Evolutionary conservation across 2,113 vertebrate genomes (phyloP).

Genomic region (Ailuropoda melanoleuca): DNA sequence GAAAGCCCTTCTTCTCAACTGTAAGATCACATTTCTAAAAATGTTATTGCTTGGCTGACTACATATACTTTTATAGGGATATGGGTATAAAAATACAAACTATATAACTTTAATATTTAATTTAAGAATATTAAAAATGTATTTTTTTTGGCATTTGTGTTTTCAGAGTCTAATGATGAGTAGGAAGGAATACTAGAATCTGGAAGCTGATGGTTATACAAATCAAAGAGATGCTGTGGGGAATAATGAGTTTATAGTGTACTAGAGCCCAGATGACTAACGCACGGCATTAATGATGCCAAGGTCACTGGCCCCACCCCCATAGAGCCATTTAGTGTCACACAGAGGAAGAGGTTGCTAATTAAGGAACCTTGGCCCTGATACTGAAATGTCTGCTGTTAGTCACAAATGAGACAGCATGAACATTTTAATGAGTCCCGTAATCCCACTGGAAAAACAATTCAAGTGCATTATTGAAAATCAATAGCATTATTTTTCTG

Average conservation of each 20-base stretch:
- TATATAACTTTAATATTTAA: neutral
- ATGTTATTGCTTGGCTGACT: neutral
- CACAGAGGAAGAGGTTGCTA: neutral
- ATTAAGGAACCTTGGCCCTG: neutral
- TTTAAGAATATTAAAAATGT: neutral
- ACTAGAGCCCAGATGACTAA: neutral
- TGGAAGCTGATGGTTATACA: neutral
- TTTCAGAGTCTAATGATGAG: neutral
- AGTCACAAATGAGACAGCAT: neutral
- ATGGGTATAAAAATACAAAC: neutral
- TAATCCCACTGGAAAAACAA: constrained; percentile 39
- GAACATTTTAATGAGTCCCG: constrained; percentile 48
- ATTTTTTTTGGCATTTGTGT: neutral
- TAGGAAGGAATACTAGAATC: neutral
- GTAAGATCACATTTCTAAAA: neutral
- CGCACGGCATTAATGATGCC: neutral
- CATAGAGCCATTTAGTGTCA: neutral
- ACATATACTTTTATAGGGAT: neutral
- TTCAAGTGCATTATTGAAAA: constrained; percentile 47
- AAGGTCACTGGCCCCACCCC: neutral
- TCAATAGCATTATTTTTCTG: constrained; percentile 12
- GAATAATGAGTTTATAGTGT: neutral
- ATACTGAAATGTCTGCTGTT: neutral
- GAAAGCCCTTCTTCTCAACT: neutral
- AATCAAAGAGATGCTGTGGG: neutral